Evolutionary conservation across 35 echinoderm and acorn worm genomes (phyloP), one percentile per base, ranked within the genome.

Genomic region (Patiria miniata): DNA sequence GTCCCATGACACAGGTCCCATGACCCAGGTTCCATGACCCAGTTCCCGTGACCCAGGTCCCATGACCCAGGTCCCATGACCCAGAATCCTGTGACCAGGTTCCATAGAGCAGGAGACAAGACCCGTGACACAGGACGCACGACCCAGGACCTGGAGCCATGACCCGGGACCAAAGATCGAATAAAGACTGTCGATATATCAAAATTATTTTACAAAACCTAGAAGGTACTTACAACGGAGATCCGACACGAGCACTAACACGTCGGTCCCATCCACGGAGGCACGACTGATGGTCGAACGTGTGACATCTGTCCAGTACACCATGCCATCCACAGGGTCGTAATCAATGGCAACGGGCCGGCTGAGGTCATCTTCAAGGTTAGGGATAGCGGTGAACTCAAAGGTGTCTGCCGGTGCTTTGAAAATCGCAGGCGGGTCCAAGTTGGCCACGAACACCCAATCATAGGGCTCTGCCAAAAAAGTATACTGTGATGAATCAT

Each of bases 301-400:
- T 3, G 1, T 5, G 33, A 83, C 80, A 78, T 90, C 88, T 39
- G 88, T 90, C 53, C 81, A 73, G 23, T 90, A 90, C 33, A 90
- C 40, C 38, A 60, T 82, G 36, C 61, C 29, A 59, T 89, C 87
- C 30, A 89, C 51, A 59, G 87, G 87, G 42, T 89, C 87, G 29
- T 76, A 90, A 32, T 84, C 88, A 28, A 90, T 50, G 12, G 88
- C 88, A 77, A 77, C 65, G 22, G 81, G 88, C 8, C 80, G 34
- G 10, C 29, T 34, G 2, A 54, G 7, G 39, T 54, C 0, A 50
- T 80, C 39, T 37, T 0, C 42, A 21, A 80, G 8, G 6, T 23
- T 23, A 36, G 65, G 65, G 65, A 73, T 30, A 15, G 23, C 7
- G 37, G 78, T 42, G 37, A 80, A 51, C 29, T 80, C 39, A 38